These are phyloP conservation scores for Trichonephila clavipes DNA, from an alignment of 1,140 invertebrate genomes.

Conservation along the genomic window DNA sequence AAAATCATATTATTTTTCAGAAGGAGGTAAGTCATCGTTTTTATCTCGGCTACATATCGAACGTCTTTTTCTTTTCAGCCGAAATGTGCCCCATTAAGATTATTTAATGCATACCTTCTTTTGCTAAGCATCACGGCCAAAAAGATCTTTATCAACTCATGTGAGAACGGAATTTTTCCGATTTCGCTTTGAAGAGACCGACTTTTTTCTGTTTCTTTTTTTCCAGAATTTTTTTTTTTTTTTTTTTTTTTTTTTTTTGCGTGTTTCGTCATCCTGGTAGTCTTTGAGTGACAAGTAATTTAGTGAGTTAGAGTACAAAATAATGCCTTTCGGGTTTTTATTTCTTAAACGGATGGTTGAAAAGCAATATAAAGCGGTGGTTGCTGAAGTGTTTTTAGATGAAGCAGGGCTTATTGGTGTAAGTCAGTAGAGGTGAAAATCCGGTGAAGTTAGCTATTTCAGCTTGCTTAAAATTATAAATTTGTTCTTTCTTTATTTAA, in stretches of 20 bases:
- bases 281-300: constrained; percentile 52
- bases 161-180: constrained; percentile 26
- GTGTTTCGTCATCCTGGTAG: constrained; percentile 22
- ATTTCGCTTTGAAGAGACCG: constrained; percentile 16
- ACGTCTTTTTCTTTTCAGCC: not conserved
- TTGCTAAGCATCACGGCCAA: not conserved
- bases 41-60: constrained; percentile 8
- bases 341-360: not conserved
- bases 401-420: not conserved
- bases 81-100: constrained; percentile 50
- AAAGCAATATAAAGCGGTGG: not conserved
- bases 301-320: constrained; percentile 21
- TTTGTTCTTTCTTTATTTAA: too few species aligned
- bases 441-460: not conserved
- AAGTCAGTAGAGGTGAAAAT: not conserved
- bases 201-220: not conserved
- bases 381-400: not conserved
- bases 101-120: constrained; percentile 51
- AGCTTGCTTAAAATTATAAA: too few species aligned
- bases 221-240: not conserved
- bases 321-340: constrained; percentile 43
- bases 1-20: constrained; percentile 19
- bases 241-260: not conserved
- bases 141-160: not conserved
- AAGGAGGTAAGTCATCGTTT: not conserved